Base-by-base conservation (phyloP, 2,888 invertebrate species). In the Ophion obscuratus region DNA sequence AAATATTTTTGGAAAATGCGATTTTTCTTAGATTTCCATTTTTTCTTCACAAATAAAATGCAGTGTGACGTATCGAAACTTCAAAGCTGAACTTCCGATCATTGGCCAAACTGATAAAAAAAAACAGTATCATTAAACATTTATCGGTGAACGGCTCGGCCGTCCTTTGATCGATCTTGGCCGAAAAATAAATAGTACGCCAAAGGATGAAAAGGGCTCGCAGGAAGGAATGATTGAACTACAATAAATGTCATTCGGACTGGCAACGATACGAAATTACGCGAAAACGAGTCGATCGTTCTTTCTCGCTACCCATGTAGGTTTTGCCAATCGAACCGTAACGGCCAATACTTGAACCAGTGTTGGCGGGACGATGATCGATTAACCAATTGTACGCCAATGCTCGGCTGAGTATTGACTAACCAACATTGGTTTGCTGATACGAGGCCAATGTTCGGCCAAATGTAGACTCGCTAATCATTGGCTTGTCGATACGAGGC, bases 211-310 rank as follows among this genome's bases (percentile, higher is more conserved):
- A 14, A 17, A 17, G 17, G 17, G 14, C 53, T 53, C 4, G 53
- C 14, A 17, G 14, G 17, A 53, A 53, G 53, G 17, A 53, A 53
- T 53, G 2, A 14, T 5, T 73, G 73, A 81, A 77, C 11, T 73
- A 73, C 77, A 84, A 77, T 84, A 76, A 73, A 81, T 77, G 67
- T 74, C 44, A 53, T 76, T 71, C 36, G 67, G 61, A 73, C 67
- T 81, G 40, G 36, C n/a, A 24, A 36, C 5, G 44, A 67, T 75
- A 20, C 36, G 24, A 53, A 36, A 40, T 53, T 31, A 1, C 17
- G 17, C 27, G 11, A 20, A 27, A 27, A 70, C 31, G 27, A 53
- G 14, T 24, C 27, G 20, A 31, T 31, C 10, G 36, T 40, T 20
- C n/a, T 67, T 11, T 53, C 53, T 53, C 11, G 17, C n/a, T n/a